phyloP scores from a whole-genome alignment of 2,888 invertebrate species.

The Pseudococcus viburni region DNA sequence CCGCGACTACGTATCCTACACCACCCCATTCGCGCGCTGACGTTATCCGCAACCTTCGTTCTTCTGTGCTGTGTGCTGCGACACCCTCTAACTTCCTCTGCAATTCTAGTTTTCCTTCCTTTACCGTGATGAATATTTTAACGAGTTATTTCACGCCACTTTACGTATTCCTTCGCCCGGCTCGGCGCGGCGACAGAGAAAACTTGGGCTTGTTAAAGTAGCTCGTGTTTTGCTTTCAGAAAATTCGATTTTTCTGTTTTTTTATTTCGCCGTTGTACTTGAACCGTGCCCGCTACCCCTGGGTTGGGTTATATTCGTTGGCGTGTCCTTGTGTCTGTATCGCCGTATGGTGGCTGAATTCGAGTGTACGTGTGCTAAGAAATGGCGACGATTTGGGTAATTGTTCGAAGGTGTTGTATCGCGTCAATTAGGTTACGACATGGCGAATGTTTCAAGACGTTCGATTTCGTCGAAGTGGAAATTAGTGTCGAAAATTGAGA shows the following conservation, averaged over 20 bases:
- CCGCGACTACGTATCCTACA: constrained; percentile 57
- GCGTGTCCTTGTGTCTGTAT: background rate
- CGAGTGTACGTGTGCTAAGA: background rate
- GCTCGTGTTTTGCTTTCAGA: constrained; percentile 34
- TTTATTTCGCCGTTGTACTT: background rate
- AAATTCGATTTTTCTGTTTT: constrained; percentile 52
- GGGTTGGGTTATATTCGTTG: background rate
- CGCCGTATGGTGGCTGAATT: background rate
- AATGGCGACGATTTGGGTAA: background rate
- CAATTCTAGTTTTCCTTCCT: constrained; percentile 62
- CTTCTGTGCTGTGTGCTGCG: background rate
- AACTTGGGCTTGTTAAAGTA: constrained; percentile 51
- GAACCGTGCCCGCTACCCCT: background rate
- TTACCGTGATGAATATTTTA: constrained; percentile 65
- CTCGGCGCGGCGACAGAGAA: background rate
- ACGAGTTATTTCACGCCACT: constrained; percentile 66
- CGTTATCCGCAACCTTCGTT: constrained; percentile 41
- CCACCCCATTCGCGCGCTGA: constrained; percentile 24
- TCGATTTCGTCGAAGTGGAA: background rate
- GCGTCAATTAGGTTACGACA: background rate
- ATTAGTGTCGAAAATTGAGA: background rate
- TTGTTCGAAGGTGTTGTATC: background rate
- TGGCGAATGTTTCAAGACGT: background rate
- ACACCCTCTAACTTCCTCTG: constrained; percentile 59
- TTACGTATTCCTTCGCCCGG: constrained; percentile 55